These are phyloP conservation scores for Emydoidea blandingii DNA, from an alignment of 2,797 vertebrate species.

Conservation along the genomic window DNA sequence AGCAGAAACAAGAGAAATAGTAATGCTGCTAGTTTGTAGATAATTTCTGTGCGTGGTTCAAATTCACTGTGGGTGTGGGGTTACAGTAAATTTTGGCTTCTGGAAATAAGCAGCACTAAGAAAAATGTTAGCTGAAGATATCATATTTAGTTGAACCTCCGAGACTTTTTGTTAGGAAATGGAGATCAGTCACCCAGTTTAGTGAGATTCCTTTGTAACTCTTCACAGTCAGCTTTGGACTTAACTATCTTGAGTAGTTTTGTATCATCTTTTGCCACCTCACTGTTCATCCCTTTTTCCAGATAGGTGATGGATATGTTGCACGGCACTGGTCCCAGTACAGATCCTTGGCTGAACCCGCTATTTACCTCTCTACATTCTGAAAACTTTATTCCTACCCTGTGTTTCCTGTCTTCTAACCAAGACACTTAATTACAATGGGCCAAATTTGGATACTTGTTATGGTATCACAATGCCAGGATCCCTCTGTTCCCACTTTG, in stretches of 20 bases:
- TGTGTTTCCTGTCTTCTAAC: neutral
- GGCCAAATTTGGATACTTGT: neutral
- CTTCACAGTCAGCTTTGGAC: too few relatives aligned
- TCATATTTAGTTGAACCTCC: neutral
- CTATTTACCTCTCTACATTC: too few relatives aligned
- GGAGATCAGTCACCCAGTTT: too few relatives aligned
- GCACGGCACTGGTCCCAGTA: too few relatives aligned
- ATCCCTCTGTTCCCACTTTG: neutral
- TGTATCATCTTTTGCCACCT: too few relatives aligned
- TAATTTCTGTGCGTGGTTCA: neutral
- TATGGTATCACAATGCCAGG: neutral
- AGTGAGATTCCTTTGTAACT: too few relatives aligned
- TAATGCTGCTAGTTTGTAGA: neutral
- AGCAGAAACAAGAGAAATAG: neutral
- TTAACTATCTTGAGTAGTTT: too few relatives aligned
- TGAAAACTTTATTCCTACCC: neutral
- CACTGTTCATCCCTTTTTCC: too few relatives aligned
- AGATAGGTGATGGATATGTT: too few relatives aligned
- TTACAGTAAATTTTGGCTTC: neutral
- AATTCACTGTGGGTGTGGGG: neutral
- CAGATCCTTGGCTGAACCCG: too few relatives aligned
- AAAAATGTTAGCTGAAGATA: neutral
- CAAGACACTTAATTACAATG: neutral
- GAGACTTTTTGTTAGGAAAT: neutral
- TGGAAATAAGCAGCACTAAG: neutral